These are phyloP conservation scores for Tamandua tetradactyla DNA, from an alignment of 2,797 vertebrate genomes.

Conservation along the genomic window DNA sequence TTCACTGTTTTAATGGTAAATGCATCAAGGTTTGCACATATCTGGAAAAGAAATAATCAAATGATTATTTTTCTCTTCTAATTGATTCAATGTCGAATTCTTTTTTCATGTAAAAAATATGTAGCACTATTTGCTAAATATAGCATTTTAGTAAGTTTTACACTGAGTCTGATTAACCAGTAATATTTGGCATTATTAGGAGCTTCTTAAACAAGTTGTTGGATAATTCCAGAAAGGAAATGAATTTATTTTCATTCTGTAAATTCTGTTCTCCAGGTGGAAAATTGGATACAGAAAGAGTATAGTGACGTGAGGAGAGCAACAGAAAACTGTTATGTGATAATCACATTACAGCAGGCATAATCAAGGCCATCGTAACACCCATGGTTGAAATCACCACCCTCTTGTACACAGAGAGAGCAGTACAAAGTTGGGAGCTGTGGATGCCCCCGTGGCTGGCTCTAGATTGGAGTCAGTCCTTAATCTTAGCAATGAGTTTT, in stretches of 20 bases:
- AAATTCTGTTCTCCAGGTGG: conserved; percentile 30
- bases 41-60: conserved; percentile 85
- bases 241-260: not conserved
- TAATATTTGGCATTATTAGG: not conserved
- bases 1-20: conserved; percentile 91
- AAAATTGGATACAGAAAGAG: not conserved
- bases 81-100: not conserved
- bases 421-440: not conserved
- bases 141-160: not conserved
- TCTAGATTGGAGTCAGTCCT: not conserved
- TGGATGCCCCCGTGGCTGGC: not conserved
- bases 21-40: conserved; percentile 97
- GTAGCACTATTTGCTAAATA: not conserved
- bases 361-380: not conserved
- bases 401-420: not conserved
- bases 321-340: not conserved
- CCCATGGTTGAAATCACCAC: not conserved
- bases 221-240: not conserved
- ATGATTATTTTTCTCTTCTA: conserved; percentile 27
- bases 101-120: not conserved
- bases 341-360: not conserved
- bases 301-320: not conserved
- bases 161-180: not conserved
- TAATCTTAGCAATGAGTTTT: not conserved
- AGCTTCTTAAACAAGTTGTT: not conserved